Evolutionary conservation across 2,113 vertebrate genomes (phyloP).

Genomic region (Australoheros scitulus): DNA sequence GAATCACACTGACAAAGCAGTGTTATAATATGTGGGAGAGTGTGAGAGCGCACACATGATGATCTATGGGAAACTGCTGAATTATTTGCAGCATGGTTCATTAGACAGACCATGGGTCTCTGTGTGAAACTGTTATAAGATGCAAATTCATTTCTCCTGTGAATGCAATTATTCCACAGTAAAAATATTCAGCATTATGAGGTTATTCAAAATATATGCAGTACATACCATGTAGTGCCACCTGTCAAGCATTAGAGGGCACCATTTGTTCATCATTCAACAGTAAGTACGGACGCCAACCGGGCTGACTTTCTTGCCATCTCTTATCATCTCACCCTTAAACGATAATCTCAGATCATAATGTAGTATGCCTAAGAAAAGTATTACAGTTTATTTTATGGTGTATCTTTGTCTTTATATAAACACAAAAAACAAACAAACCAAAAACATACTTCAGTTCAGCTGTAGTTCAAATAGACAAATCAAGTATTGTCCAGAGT

Average conservation of each 20-base stretch:
- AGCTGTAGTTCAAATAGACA: background rate
- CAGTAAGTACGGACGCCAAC: background rate
- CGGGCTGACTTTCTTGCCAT: background rate
- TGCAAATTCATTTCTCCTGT: constrained; percentile 1
- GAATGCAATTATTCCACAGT: background rate
- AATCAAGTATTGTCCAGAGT: background rate
- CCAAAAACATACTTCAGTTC: background rate
- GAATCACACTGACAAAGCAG: background rate
- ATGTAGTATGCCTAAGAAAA: background rate
- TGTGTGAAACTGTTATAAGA: background rate
- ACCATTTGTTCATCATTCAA: constrained; percentile 8
- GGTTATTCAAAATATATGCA: background rate
- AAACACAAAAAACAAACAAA: background rate
- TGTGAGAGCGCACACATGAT: background rate
- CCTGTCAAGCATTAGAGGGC: constrained; percentile 19
- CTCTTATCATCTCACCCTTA: background rate
- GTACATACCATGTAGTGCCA: background rate
- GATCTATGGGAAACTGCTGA: constrained; percentile 5
- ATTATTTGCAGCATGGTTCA: constrained; percentile 17
- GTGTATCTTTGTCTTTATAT: background rate
- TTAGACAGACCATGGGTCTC: background rate
- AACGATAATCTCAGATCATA: background rate
- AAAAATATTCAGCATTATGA: background rate
- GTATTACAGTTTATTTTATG: background rate
- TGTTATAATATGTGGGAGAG: constrained; percentile 29